phyloP scores from a whole-genome alignment of 2,113 vertebrate genomes.

The Lates calcarifer region DNA sequence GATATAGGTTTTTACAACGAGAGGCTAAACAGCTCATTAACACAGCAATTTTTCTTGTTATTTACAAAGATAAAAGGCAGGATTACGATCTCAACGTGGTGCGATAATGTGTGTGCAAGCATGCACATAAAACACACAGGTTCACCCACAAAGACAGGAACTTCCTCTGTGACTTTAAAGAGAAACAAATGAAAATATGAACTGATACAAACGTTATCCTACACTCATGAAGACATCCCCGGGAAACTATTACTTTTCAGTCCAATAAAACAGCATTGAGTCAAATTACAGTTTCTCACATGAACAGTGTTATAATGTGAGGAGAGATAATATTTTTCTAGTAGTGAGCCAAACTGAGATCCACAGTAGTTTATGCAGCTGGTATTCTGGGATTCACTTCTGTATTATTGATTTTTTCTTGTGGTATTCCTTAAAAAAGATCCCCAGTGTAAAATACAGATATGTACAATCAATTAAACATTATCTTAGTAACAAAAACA shows the following conservation, averaged over 20 bases:
- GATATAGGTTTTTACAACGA: conserved; percentile 36
- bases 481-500: neutral
- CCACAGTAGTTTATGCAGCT: neutral
- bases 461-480: neutral
- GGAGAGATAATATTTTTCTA: neutral
- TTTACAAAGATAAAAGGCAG: neutral
- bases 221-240: neutral
- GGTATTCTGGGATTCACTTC: conserved; percentile 22
- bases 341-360: neutral
- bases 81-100: neutral
- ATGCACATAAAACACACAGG: neutral
- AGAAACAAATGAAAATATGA: conserved; percentile 1
- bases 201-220: neutral
- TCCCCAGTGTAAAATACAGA: neutral
- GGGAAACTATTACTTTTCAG: neutral
- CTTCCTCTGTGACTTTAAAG: conserved; percentile 13
- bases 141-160: conserved; percentile 3
- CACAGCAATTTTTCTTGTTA: neutral
- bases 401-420: conserved; percentile 6
- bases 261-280: neutral
- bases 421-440: conserved; percentile 1
- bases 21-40: conserved; percentile 10
- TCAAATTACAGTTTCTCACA: neutral
- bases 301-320: neutral
- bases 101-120: neutral